Evolutionary conservation across 2,113 vertebrate species (phyloP), one percentile per base, ranked within the genome.

Genomic region (Lepus timidus): DNA sequence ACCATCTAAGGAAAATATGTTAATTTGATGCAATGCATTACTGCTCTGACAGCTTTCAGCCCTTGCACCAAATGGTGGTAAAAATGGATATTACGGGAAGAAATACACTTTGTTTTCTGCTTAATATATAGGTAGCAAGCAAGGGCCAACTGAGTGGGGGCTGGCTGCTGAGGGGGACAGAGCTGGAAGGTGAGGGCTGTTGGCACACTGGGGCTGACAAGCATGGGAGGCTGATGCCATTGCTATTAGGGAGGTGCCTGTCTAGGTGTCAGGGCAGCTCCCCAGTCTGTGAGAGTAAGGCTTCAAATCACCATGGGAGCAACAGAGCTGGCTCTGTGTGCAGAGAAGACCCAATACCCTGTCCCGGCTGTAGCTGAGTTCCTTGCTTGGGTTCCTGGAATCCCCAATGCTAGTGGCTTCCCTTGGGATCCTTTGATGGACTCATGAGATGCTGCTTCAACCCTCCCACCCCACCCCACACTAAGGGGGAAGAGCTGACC

Each of bases 1-100:
- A 97, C 86, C 95, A 87, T 96, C 95, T 96, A 96, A 96, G 95
- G 80, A 93, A 96, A 96, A 97, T 88, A 86, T 20, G 96, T 96
- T 97, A 96, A 87, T 98, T 95, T 97, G 95, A 96, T 4, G 10
- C 85, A 74, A 86, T 85, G 93, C 65, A 11, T 97, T 95, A 87
- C 23, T 92, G 90, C 76, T 96, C 94, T 97, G 98, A 97, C 96
- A 98, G 97, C 88, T 97, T 93, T 88, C 61, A 85, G 96, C 94
- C 91, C 90, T 93, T 93, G 71, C 25, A 91, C 79, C 91, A 96
- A 97, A 96, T 9, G 36, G 70, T 84, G 81, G 94, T 85, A 96
- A 97, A 97, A 76, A 96, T 92, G 95, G 67, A 88, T 91, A 94
- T 83, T 80, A 85, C 0, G 2, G 88, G 74, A 86, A 90, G 75